A percentile compares a stretch with the other conserved stretches of the same genome.
Conservation (phyloP, 2,113 vertebrate species). For the Saccopteryx leptura region DNA sequence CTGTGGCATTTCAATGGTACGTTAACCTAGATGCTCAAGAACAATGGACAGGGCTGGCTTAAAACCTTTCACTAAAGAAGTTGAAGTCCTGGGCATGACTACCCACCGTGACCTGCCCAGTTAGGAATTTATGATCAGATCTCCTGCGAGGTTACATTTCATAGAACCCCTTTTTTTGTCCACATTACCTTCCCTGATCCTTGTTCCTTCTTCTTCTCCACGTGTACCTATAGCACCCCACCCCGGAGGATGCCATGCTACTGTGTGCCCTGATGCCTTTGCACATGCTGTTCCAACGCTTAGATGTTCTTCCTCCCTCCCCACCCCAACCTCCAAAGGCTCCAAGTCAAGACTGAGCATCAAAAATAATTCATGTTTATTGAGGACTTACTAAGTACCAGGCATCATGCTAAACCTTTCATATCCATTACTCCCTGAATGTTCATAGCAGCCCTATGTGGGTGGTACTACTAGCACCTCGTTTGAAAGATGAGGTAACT, state of each 20-base stretch:
- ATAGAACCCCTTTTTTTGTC: neutral
- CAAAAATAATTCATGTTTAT: neutral
- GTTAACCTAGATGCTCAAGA: neutral
- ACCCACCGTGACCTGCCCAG: neutral
- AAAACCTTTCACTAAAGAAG: neutral
- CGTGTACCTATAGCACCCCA: neutral
- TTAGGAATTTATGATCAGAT: neutral
- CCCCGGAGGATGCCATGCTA: neutral
- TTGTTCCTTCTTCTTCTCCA: neutral
- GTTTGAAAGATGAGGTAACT: neutral
- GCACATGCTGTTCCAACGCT: neutral
- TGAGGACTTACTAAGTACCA: neutral
- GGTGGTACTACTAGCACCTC: neutral
- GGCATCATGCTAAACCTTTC: neutral
- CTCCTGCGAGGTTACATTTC: neutral
- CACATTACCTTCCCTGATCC: neutral
- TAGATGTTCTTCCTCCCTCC: neutral
- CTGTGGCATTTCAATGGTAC: neutral
- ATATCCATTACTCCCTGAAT: neutral
- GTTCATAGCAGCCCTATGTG: neutral
- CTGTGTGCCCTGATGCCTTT: neutral
- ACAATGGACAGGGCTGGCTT: neutral
- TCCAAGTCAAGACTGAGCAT: neutral
- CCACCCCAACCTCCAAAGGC: neutral
- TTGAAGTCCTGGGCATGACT: neutral